Evolutionary conservation across 1,140 invertebrate genomes (phyloP).

Genomic region (Leptopilina boulardi): DNA sequence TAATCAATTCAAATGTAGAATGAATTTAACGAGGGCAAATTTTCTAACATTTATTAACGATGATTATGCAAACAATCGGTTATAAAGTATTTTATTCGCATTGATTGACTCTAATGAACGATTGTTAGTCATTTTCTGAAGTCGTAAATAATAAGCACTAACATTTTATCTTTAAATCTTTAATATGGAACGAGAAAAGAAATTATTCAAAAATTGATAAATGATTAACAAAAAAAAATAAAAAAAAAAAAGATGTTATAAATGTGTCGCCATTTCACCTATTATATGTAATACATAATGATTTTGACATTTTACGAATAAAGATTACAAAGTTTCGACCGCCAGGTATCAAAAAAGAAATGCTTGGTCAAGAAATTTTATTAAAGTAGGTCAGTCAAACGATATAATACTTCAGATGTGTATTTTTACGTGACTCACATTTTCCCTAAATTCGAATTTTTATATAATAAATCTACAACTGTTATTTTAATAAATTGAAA

Average conservation of each 20-base stretch:
- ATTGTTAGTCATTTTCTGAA: not conserved
- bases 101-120: not conserved
- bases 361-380: conserved; percentile 41
- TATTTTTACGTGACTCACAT: not conserved
- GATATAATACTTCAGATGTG: not conserved
- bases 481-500: no score
- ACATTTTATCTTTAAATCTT: not conserved
- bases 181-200: not conserved
- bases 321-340: not conserved
- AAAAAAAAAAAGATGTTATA: no score
- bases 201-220: not conserved
- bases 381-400: conserved; percentile 46
- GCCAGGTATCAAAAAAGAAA: conserved; percentile 34
- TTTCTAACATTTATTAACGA: not conserved
- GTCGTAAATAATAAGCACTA: not conserved
- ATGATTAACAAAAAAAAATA: not conserved
- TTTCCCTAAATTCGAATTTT: not conserved
- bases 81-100: not conserved
- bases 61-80: conserved; percentile 7
- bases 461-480: no score
- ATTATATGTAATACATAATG: conserved; percentile 35
- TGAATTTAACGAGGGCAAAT: not conserved
- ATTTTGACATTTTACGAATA: conserved; percentile 31
- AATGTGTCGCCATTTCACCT: not conserved
- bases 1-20: not conserved